These are phyloP conservation scores for Drosophila conformis DNA, from an alignment of 2,888 invertebrate genomes.

Conservation along the genomic window DNA sequence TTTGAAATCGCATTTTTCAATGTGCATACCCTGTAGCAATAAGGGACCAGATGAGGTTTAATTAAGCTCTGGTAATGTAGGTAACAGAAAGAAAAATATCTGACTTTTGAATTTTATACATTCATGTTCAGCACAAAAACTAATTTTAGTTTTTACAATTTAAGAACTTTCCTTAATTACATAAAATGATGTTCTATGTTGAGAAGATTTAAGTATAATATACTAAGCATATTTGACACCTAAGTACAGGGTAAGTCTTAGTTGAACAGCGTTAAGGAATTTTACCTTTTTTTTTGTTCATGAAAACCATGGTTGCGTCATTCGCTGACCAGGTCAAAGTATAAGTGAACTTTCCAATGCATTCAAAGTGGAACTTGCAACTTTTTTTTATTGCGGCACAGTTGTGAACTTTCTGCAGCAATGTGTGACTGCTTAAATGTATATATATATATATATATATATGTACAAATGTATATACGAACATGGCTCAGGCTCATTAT, in stretches of 20 bases:
- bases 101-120: neutral
- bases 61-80: neutral
- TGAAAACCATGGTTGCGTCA: conserved; percentile 30
- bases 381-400: conserved; percentile 20
- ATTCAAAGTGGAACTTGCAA: conserved; percentile 37
- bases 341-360: conserved; percentile 50
- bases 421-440: neutral
- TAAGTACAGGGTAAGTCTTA: neutral
- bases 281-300: conserved; percentile 15
- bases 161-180: neutral
- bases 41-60: neutral
- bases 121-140: neutral
- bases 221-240: neutral
- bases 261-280: neutral
- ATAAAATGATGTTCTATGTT: neutral
- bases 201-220: too few species aligned
- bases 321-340: conserved; percentile 44
- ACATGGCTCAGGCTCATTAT: conserved; percentile 52
- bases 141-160: neutral
- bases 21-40: neutral
- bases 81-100: neutral
- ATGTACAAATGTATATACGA: neutral
- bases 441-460: conserved; percentile 15
- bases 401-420: neutral
- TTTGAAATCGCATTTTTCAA: conserved; percentile 39